A percentile compares a stretch with the other conserved stretches of the same genome.
Conservation (phyloP, 1,140 invertebrate species). For the Mamestra configurata region DNA sequence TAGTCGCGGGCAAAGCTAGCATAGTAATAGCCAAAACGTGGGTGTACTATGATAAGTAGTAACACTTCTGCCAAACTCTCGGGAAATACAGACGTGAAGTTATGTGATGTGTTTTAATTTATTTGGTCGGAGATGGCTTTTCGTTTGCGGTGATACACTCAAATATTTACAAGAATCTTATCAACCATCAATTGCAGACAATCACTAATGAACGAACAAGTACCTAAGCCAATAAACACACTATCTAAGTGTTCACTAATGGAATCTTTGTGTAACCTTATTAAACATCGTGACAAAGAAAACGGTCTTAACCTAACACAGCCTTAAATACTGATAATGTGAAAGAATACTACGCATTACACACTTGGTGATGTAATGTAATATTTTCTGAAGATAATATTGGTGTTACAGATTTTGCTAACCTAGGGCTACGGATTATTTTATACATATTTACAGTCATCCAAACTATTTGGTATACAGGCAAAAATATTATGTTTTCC, state of each 20-base stretch:
- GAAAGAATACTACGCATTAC: background rate
- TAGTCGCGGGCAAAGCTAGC: no score
- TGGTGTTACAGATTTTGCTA: no score
- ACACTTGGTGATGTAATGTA: background rate
- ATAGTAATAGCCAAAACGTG: no score
- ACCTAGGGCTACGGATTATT: no score
- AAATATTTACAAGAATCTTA: background rate
- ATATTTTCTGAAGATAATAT: background rate
- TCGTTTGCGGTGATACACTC: no score
- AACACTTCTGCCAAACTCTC: no score
- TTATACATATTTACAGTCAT: no score
- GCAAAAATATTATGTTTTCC: no score
- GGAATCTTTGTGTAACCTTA: conserved; percentile 32
- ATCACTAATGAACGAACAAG: background rate
- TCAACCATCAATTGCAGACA: background rate
- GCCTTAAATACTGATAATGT: conserved; percentile 15
- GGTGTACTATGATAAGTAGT: no score
- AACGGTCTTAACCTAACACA: background rate
- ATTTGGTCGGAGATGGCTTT: background rate
- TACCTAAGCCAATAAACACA: conserved; percentile 4
- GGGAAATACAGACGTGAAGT: no score
- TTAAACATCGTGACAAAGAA: background rate
- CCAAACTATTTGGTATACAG: no score
- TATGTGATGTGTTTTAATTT: no score
- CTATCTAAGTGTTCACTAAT: conserved; percentile 27